These are phyloP conservation scores for Colostygia pectinataria DNA, from an alignment of 2,888 invertebrate genomes.

Conservation along the genomic window DNA sequence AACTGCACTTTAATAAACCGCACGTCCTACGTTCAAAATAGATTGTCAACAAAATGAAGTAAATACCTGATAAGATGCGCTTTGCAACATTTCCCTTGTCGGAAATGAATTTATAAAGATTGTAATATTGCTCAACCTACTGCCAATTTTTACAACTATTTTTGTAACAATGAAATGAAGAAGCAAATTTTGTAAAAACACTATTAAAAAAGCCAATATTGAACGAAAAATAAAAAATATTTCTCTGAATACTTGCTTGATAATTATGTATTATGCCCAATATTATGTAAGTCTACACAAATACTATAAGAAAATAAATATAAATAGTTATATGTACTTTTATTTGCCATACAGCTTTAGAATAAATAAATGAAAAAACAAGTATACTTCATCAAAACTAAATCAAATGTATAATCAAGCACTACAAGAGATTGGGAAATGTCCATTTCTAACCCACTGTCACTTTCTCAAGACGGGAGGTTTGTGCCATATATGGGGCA, in stretches of 20 bases:
- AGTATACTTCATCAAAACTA: too few relatives aligned
- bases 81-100: conserved; percentile 1
- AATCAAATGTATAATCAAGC: too few relatives aligned
- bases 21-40: too few relatives aligned
- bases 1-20: conserved; percentile 12
- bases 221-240: conserved; percentile 6
- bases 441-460: too few relatives aligned
- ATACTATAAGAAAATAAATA: conserved; percentile 48
- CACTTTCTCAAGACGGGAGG: too few relatives aligned
- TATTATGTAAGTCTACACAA: conserved; percentile 44
- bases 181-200: too few relatives aligned
- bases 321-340: conserved; percentile 44
- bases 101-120: background rate
- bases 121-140: too few relatives aligned
- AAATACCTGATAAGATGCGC: conserved; percentile 20
- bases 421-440: too few relatives aligned
- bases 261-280: conserved; percentile 37
- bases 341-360: conserved; percentile 26
- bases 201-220: too few relatives aligned
- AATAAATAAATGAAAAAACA: background rate
- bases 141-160: too few relatives aligned
- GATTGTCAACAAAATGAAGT: background rate
- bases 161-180: too few relatives aligned
- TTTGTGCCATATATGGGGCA: too few relatives aligned
- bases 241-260: conserved; percentile 41